Base-by-base conservation (phyloP, 2,888 invertebrate genomes). In the Latheticus oryzae region DNA sequence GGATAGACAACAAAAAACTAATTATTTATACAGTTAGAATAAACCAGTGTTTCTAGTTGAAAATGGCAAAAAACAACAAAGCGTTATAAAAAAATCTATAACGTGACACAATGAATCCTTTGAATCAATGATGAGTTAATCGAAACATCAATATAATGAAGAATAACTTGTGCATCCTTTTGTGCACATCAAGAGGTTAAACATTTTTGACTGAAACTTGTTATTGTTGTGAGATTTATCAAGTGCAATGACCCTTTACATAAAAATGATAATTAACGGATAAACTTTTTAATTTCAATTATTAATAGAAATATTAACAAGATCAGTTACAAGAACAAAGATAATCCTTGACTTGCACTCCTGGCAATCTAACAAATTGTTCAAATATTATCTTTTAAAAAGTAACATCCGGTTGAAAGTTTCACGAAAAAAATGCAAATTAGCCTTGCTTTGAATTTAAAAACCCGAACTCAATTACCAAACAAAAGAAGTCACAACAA, bases 101-200 rank as follows among this genome's bases (percentile, higher is more conserved):
- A 28, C 24, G n/a, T n/a, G n/a, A n/a, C n/a, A 24, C 8, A 32
- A 8, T 3, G 28, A 12, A 28, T 28, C 19, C 28, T 17, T 15
- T 45, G 45, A 45, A 45, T 32, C 32, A 28, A 32, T 45, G 45
- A 45, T 45, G 45, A 28, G 16, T 42, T 45, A 30, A 30, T 43
- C 28, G 43, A 16, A 43, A 43, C 28, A 21, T 43, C 43, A 28
- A 43, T 43, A 43, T n/a, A n/a, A n/a, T n/a, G n/a, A n/a, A n/a
- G n/a, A n/a, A n/a, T n/a, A n/a, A n/a, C n/a, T n/a, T n/a, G n/a
- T n/a, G n/a, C n/a, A n/a, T n/a, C 12, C 23, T 26, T 9, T 26
- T 26, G n/a, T 5, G 23, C 38, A 38, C 8, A 35, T 16, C 35
- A 35, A 17, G 16, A 17, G 9, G 9, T 26, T 26, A 26, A 26